Conservation (phyloP, 2,888 invertebrate species). For the Nesidiocoris tenuis region DNA sequence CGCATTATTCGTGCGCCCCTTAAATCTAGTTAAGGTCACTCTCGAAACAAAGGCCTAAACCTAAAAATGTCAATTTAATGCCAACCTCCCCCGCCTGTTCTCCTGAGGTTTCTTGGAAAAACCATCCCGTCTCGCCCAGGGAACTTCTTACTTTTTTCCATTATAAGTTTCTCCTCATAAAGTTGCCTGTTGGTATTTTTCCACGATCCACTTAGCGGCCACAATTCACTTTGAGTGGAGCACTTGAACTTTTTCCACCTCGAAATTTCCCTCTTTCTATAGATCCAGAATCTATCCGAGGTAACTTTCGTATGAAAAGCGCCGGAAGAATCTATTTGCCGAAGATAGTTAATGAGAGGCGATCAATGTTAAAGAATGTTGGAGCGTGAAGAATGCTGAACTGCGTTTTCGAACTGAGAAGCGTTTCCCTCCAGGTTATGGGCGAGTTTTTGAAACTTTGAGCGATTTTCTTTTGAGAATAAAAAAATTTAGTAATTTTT, state of each 20-base stretch:
- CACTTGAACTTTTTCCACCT: constrained; percentile 19
- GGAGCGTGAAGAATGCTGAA: too few relatives aligned
- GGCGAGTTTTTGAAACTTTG: too few relatives aligned
- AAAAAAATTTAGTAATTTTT: too few relatives aligned
- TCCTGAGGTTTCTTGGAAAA: constrained; percentile 23
- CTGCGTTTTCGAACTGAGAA: too few relatives aligned
- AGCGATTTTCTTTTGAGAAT: too few relatives aligned
- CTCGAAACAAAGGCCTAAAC: background rate
- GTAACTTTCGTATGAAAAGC: background rate
- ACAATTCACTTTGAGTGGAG: constrained; percentile 31
- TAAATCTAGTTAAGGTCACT: constrained; percentile 36
- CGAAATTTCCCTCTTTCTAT: constrained; percentile 4
- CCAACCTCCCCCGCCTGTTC: constrained; percentile 11
- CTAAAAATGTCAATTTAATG: constrained; percentile 39
- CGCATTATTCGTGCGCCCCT: constrained; percentile 9
- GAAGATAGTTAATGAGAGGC: background rate
- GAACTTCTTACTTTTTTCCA: constrained; percentile 38
- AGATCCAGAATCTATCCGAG: background rate
- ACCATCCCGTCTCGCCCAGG: background rate
- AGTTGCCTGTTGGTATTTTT: constrained; percentile 23
- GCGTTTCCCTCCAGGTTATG: too few relatives aligned
- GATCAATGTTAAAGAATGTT: too few relatives aligned
- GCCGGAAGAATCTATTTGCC: background rate
- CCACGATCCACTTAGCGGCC: constrained; percentile 28
- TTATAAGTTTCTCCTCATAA: constrained; percentile 38